A percentile compares a stretch with the other conserved stretches of the same genome.
Evolutionary conservation across 2,888 invertebrate genomes (phyloP).

Genomic region (Dromius quadrimaculatus): DNA sequence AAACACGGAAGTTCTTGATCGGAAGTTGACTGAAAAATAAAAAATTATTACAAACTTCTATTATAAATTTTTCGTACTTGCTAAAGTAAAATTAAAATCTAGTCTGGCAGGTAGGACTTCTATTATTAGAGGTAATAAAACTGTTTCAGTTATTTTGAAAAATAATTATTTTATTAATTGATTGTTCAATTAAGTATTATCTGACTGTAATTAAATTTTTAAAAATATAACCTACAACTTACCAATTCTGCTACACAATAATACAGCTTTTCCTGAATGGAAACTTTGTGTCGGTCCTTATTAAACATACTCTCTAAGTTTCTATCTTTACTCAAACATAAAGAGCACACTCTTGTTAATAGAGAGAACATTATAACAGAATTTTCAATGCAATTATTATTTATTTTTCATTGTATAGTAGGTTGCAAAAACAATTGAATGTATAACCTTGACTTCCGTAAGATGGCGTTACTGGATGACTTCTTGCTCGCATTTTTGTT

Average conservation of each 20-base stretch:
- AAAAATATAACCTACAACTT: slow-evolving; percentile 30
- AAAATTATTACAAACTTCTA: not conserved
- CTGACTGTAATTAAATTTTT: not conserved
- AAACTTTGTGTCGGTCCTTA: slow-evolving; percentile 18
- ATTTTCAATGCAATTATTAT: too few species aligned
- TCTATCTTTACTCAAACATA: slow-evolving; percentile 30
- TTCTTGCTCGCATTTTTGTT: too few species aligned
- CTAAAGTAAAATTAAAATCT: too few species aligned
- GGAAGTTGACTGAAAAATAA: not conserved
- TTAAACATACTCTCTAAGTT: slow-evolving; percentile 28
- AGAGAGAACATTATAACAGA: slow-evolving; percentile 8
- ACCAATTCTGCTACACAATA: slow-evolving; percentile 23
- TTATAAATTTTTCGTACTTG: too few species aligned
- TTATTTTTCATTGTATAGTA: too few species aligned
- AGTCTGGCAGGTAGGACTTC: too few species aligned
- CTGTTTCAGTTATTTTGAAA: too few species aligned
- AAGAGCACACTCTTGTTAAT: slow-evolving; percentile 19
- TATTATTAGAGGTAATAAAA: too few species aligned
- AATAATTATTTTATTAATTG: too few species aligned
- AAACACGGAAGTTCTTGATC: slow-evolving; percentile 10
- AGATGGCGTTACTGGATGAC: slow-evolving; percentile 10
- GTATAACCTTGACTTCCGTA: slow-evolving; percentile 6
- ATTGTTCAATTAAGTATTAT: too few species aligned
- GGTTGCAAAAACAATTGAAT: too few species aligned
- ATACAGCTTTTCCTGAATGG: slow-evolving; percentile 19